phyloP scores from a whole-genome alignment of 1,140 invertebrate species.

The Drosophila biarmipes region DNA sequence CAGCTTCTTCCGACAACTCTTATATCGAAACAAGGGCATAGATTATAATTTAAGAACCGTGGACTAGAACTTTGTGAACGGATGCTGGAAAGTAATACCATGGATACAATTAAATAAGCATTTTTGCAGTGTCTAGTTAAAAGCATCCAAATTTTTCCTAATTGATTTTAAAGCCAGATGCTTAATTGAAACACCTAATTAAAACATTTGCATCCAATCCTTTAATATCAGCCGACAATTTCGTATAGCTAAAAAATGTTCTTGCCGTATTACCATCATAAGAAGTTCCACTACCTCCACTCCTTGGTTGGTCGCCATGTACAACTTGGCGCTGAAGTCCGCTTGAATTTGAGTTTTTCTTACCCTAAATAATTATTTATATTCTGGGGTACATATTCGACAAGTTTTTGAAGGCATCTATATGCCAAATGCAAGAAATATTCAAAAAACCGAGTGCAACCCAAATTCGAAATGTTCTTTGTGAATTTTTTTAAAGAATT shows the following conservation, averaged over 20 bases:
- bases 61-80: too few relatives aligned
- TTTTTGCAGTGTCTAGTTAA: neutral
- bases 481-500: neutral
- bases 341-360: neutral
- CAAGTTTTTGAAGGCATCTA: slow-evolving; percentile 4
- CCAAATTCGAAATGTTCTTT: too few relatives aligned
- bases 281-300: too few relatives aligned
- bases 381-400: slow-evolving; percentile 1
- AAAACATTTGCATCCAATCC: too few relatives aligned
- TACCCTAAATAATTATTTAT: neutral
- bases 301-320: too few relatives aligned
- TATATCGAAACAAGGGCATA: too few relatives aligned
- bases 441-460: too few relatives aligned
- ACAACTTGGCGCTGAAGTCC: slow-evolving; percentile 5
- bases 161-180: neutral
- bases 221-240: too few relatives aligned
- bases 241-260: too few relatives aligned
- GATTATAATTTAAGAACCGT: neutral
- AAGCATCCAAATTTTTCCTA: neutral
- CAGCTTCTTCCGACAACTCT: neutral
- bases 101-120: neutral
- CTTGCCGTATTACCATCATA: too few relatives aligned
- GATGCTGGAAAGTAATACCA: too few relatives aligned
- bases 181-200: too few relatives aligned
- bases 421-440: slow-evolving; percentile 7